Conservation (phyloP, 2,113 vertebrate species). For the Microcebus griseorufus region DNA sequence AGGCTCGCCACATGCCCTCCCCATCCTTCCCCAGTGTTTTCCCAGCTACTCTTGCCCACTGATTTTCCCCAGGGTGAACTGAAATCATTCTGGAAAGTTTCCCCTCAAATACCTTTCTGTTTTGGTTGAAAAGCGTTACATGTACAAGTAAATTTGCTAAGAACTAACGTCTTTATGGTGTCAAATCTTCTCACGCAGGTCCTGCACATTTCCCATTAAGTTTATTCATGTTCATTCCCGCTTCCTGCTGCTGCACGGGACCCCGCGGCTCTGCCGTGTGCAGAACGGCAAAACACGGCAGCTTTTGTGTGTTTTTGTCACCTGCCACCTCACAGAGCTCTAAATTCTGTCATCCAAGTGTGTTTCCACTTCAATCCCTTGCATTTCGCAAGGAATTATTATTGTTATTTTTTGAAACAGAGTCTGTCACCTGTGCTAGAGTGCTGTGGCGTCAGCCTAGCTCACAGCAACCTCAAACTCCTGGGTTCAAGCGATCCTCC, state of each 20-base stretch:
- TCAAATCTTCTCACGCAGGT: rapidly evolving
- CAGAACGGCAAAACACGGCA: rapidly evolving
- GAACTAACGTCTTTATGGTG: neutral
- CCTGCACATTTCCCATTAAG: rapidly evolving
- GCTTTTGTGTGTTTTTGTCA: neutral
- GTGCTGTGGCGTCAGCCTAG: no score
- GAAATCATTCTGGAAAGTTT: neutral
- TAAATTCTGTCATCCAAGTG: neutral
- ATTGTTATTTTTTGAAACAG: no score
- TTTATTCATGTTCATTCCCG: neutral
- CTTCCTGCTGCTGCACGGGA: neutral
- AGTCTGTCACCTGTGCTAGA: no score
- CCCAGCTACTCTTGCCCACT: neutral
- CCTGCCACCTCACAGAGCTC: neutral
- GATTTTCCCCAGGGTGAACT: neutral
- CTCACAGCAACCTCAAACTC: no score
- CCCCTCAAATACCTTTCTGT: neutral
- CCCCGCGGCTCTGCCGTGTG: neutral
- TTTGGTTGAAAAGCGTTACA: neutral
- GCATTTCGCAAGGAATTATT: neutral
- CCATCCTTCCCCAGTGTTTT: neutral
- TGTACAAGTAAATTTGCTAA: neutral
- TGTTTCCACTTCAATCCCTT: neutral
- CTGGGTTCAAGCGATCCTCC: no score
- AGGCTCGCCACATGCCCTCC: no score